phyloP scores from a whole-genome alignment of 2,888 invertebrate species.

The Pardosa pseudoannulata region DNA sequence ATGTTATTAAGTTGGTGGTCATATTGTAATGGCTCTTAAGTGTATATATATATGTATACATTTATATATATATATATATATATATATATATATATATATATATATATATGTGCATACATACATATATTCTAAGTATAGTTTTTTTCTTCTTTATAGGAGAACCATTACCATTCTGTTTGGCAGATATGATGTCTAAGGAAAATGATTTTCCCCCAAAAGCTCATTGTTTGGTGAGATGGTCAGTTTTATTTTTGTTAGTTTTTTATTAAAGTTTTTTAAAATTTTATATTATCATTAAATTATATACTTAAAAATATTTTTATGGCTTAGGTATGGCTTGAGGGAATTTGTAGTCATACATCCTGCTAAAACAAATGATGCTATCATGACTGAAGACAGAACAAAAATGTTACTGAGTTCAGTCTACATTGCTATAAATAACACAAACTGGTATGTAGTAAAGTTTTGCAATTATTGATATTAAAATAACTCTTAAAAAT shows the following conservation, averaged over 20 bases:
- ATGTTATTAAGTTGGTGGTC: no score
- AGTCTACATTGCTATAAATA: conserved; percentile 87
- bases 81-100: no score
- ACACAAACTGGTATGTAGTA: conserved; percentile 83
- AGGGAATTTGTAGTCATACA: conserved; percentile 88
- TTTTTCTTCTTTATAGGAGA: conserved; percentile 70
- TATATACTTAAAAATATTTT: neutral
- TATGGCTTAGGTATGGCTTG: conserved; percentile 83
- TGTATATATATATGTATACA: no score
- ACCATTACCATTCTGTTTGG: conserved; percentile 79
- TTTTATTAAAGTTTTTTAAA: no score
- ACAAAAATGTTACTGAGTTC: conserved; percentile 89
- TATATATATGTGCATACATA: no score
- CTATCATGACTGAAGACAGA: conserved; percentile 79
- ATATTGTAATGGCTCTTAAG: no score
- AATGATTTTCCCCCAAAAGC: conserved; percentile 82
- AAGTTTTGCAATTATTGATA: no score
- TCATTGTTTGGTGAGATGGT: conserved; percentile 79
- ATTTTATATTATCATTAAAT: no score
- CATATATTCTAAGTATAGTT: no score
- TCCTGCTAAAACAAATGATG: conserved; percentile 81
- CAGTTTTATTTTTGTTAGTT: conserved; percentile 14
- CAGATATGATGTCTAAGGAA: conserved; percentile 80
- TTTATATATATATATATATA: no score
- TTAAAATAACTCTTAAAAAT: no score